Percentiles rank a stretch among this genome's conserved stretches.
phyloP scores from a whole-genome alignment of 35 echinoderm and acorn worm species.

The Hemicentrotus pulcherrimus region DNA sequence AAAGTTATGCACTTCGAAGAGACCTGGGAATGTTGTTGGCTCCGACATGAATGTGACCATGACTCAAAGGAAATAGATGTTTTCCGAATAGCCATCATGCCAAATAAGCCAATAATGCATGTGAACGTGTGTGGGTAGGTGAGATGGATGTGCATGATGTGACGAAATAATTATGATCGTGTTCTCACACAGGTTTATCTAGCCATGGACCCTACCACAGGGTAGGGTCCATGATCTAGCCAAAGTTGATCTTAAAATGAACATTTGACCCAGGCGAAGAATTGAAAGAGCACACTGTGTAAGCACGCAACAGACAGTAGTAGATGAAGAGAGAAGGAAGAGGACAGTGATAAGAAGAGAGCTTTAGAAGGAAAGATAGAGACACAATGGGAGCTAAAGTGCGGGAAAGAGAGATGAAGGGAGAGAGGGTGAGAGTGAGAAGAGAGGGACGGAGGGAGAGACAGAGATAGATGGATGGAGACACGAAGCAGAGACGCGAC shows the following conservation, averaged over 20 bases:
- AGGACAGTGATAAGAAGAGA: not conserved
- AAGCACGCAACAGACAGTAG: no score
- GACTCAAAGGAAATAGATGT: slow-evolving; percentile 11
- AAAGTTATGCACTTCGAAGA: not conserved
- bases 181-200: not conserved
- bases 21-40: not conserved
- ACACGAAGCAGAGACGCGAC: no score
- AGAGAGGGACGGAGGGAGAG: no score
- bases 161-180: not conserved
- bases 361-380: not conserved
- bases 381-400: not conserved
- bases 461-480: no score
- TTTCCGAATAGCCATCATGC: not conserved
- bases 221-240: not conserved
- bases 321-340: not conserved
- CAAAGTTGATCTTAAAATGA: not conserved
- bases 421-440: no score
- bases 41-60: not conserved
- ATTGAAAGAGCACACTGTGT: no score
- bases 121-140: not conserved
- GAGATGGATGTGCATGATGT: not conserved
- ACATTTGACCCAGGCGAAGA: no score
- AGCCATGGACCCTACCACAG: no score
- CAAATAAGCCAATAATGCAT: not conserved
- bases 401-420: not conserved